These are phyloP conservation scores for Tapirus terrestris DNA, from an alignment of 2,113 vertebrate species.

Conservation along the genomic window DNA sequence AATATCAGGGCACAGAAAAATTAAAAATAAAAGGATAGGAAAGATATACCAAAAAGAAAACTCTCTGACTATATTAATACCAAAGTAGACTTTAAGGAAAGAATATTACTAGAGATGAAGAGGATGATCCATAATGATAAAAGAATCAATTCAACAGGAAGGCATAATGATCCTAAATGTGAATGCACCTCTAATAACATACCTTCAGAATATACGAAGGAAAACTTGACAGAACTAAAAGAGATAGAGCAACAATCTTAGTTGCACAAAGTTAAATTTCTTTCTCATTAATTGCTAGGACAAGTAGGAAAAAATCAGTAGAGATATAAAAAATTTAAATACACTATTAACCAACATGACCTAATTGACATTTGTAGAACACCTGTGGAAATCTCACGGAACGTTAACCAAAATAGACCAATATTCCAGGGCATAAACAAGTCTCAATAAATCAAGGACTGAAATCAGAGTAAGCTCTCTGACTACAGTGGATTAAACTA, in stretches of 20 bases:
- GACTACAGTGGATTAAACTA: conserved; percentile 12
- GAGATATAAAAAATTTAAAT: not conserved
- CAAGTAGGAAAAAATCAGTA: not conserved
- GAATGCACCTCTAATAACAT: not conserved
- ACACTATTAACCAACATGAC: not conserved
- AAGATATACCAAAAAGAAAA: conserved; percentile 31
- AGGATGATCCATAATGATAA: conserved; percentile 1
- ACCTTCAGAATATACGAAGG: not conserved
- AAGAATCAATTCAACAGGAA: not conserved
- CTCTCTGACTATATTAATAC: conserved; percentile 13
- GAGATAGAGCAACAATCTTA: not conserved
- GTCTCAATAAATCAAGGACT: conserved; percentile 5
- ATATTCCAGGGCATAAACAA: not conserved
- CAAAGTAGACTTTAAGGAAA: conserved; percentile 4
- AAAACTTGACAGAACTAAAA: conserved; percentile 29
- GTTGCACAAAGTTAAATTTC: conserved; percentile 17
- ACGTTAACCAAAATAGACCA: conserved; percentile 44
- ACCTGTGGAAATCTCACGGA: conserved; percentile 24
- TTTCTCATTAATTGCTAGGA: conserved; percentile 26
- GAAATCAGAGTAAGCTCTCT: conserved; percentile 36
- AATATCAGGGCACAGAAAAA: not conserved
- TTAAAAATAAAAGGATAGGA: not conserved
- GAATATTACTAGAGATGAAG: conserved; percentile 10
- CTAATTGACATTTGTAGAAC: conserved; percentile 37
- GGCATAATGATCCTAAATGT: not conserved